Evolutionary conservation across 2,888 invertebrate species (phyloP).

Genomic region (Volucella zonaria): DNA sequence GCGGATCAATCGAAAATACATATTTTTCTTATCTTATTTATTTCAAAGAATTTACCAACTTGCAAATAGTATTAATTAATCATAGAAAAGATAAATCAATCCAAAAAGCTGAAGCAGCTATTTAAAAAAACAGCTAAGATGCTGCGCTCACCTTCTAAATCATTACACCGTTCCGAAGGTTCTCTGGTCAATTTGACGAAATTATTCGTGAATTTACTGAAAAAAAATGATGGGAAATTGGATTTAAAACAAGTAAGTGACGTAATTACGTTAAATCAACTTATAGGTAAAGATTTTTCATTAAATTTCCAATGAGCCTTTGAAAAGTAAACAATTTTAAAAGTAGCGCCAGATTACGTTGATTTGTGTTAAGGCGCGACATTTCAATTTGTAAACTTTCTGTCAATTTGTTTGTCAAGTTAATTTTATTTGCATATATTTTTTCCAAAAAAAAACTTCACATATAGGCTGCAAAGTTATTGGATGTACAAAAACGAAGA

Average conservation of each 20-base stretch:
- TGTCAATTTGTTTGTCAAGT: conserved; percentile 32
- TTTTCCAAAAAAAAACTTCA: conserved; percentile 31
- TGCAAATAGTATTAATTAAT: conserved; percentile 18
- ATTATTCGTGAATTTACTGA: conserved; percentile 81
- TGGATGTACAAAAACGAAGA: conserved; percentile 90
- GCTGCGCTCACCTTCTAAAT: conserved; percentile 31
- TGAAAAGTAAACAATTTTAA: conserved; percentile 67
- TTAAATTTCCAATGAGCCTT: conserved; percentile 8
- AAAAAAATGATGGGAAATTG: conserved; percentile 80
- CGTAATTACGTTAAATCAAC: neutral
- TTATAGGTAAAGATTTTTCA: neutral
- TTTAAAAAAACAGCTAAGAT: conserved; percentile 22
- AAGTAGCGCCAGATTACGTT: conserved; percentile 66
- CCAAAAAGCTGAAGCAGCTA: neutral
- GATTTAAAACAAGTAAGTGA: conserved; percentile 81
- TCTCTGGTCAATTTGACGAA: conserved; percentile 81
- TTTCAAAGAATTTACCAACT: conserved; percentile 3
- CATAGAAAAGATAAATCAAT: conserved; percentile 14
- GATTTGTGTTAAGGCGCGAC: conserved; percentile 63
- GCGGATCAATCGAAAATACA: conserved; percentile 79
- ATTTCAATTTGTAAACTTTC: conserved; percentile 56
- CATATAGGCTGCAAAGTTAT: conserved; percentile 88
- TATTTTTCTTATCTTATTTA: conserved; percentile 75
- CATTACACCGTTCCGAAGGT: conserved; percentile 79
- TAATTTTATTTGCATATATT: conserved; percentile 27